Evolutionary conservation across 2,888 invertebrate species (phyloP).

Genomic region (Aquatica leii): DNA sequence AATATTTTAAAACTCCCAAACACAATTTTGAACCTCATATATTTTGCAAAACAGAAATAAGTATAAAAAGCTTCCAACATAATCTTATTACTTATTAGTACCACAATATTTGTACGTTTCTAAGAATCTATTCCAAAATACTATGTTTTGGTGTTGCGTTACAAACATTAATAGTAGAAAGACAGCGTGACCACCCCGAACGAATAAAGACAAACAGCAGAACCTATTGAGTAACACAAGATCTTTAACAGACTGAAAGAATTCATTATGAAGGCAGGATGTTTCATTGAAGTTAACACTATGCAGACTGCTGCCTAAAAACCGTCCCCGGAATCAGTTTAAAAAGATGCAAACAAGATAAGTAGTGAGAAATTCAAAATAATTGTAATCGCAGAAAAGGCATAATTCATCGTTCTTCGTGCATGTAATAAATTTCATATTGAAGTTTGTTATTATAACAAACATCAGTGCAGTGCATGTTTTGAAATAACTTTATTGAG

Average conservation of each 20-base stretch:
- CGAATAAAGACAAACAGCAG: constrained; percentile 25
- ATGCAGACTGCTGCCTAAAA: constrained; percentile 45
- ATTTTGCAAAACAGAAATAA: too few species aligned
- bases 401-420: too few species aligned
- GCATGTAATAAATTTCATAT: neutral
- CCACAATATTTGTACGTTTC: too few species aligned
- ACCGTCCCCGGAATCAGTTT: constrained; percentile 37
- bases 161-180: constrained; percentile 3
- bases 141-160: neutral
- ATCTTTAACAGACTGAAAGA: constrained; percentile 47
- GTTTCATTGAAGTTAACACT: constrained; percentile 49
- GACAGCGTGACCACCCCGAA: constrained; percentile 23
- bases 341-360: neutral
- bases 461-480: neutral
- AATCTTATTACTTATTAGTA: too few species aligned
- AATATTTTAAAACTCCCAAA: too few species aligned
- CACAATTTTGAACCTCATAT: too few species aligned
- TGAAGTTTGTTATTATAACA: constrained; percentile 4
- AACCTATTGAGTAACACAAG: constrained; percentile 40
- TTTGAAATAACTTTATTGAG: constrained; percentile 6
- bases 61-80: too few species aligned
- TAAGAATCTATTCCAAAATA: too few species aligned
- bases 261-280: constrained; percentile 45
- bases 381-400: too few species aligned
- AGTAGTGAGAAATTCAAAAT: too few species aligned